Percentiles rank a stretch among this genome's conserved stretches.
Conservation (phyloP, 1,140 invertebrate genomes). For the Lucilia sericata region DNA sequence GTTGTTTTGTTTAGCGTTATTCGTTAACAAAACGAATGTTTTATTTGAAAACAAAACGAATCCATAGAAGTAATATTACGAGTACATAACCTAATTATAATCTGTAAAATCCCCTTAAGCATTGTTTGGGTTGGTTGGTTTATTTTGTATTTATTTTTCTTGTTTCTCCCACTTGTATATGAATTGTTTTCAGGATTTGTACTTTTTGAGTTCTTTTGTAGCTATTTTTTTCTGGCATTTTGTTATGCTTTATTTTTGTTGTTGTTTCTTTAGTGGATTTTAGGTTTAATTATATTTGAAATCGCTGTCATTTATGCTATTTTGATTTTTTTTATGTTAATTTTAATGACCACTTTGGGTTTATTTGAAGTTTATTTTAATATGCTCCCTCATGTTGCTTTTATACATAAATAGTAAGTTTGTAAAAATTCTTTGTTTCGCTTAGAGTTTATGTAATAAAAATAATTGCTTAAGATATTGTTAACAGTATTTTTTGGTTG, state of each 20-base stretch:
- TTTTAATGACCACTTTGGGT: constrained; percentile 6
- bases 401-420: background rate
- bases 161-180: background rate
- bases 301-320: background rate
- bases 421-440: background rate
- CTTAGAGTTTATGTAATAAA: background rate
- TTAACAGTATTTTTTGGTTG: background rate
- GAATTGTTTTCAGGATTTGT: background rate
- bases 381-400: background rate
- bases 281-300: background rate
- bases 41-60: background rate
- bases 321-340: background rate
- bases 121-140: background rate
- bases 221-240: background rate
- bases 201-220: background rate
- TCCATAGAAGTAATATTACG: background rate
- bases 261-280: background rate
- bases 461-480: background rate
- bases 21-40: too few relatives aligned
- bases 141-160: background rate
- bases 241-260: background rate
- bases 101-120: background rate
- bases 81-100: background rate
- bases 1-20: too few relatives aligned
- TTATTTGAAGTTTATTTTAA: constrained; percentile 8